Evolutionary conservation across 2,797 vertebrate genomes (phyloP).

Genomic region (Acanthis flammea): DNA sequence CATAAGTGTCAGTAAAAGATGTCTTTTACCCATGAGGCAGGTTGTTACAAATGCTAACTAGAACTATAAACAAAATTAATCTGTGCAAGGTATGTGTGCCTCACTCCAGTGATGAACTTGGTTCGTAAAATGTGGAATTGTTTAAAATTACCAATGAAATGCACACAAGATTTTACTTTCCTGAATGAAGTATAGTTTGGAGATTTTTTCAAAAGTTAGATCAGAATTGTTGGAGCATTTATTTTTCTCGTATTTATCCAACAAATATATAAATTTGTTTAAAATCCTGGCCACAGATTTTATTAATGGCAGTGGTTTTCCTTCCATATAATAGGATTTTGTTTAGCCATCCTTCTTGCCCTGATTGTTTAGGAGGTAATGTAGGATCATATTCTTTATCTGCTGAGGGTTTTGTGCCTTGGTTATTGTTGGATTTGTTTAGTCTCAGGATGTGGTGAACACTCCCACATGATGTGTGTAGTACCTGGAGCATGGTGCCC

Average conservation of each 20-base stretch:
- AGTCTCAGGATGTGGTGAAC: neutral
- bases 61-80: neutral
- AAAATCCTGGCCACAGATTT: neutral
- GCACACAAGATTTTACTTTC: neutral
- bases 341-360: neutral
- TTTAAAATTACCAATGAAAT: neutral
- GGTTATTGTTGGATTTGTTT: neutral
- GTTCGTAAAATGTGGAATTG: neutral
- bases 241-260: neutral
- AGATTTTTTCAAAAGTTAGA: neutral
- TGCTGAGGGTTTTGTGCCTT: neutral
- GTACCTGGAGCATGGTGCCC: constrained; percentile 28
- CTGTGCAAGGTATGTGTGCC: neutral
- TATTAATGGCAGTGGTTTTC: neutral
- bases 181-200: neutral
- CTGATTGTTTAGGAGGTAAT: neutral
- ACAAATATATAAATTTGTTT: neutral
- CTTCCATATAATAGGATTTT: neutral
- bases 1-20: neutral
- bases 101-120: neutral
- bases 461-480: neutral
- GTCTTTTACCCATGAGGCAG: neutral
- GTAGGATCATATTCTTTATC: neutral
- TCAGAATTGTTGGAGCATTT: neutral
- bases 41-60: neutral